These are phyloP conservation scores for Saturnia pavonia DNA, from an alignment of 2,888 invertebrate genomes.

Conservation along the genomic window DNA sequence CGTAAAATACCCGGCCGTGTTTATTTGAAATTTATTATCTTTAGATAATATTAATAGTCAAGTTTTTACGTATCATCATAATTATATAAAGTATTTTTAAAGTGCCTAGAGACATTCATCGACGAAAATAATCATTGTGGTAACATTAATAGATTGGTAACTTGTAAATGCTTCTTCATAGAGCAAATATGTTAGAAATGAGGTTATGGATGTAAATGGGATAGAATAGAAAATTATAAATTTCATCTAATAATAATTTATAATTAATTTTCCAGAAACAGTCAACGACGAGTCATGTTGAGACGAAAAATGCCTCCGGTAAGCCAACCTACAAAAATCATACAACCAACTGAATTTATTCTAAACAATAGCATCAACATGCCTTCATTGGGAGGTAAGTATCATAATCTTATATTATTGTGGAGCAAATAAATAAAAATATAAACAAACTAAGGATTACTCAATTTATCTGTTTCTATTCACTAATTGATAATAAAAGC, in stretches of 20 bases:
- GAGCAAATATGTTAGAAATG: no score
- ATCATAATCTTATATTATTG: slow-evolving; percentile 10
- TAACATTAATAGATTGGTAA: no score
- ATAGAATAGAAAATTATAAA: no score
- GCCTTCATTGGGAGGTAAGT: slow-evolving; percentile 64
- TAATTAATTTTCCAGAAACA: background rate
- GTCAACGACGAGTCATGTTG: background rate
- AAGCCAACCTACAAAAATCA: background rate
- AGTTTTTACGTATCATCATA: no score
- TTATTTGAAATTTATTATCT: no score
- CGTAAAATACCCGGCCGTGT: no score
- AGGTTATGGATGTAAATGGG: no score
- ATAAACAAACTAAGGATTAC: background rate
- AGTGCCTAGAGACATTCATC: no score
- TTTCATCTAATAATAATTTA: no score
- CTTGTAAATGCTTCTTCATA: no score
- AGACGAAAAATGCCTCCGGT: background rate
- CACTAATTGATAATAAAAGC: background rate
- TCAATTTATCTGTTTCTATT: background rate
- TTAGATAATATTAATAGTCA: no score
- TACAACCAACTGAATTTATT: slow-evolving; percentile 25
- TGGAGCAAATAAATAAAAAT: background rate
- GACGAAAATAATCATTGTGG: no score
- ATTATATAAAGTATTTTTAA: background rate
- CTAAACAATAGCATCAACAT: slow-evolving; percentile 51